Evolutionary conservation across 2,113 vertebrate species (phyloP).

Genomic region (zebrafish (Danio rerio)): GRCz12tu NC_133176.1:56255501-56256000

Average conservation of each 20-base stretch:
- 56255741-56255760: neutral
- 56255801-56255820: neutral
- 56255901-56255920: too few relatives aligned
- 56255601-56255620: conserved; percentile 1
- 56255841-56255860: neutral
- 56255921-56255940: too few relatives aligned
- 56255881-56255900: too few relatives aligned
- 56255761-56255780: neutral
- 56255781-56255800: conserved; percentile 15
- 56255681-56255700: neutral
- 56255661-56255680: neutral
- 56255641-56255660: conserved; percentile 9
- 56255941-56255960: too few relatives aligned
- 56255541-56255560: neutral
- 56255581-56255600: neutral
- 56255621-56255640: conserved; percentile 16
- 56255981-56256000: too few relatives aligned
- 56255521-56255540: conserved; percentile 16
- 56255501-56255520: neutral
- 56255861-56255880: too few relatives aligned
- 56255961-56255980: too few relatives aligned
- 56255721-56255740: conserved; percentile 26
- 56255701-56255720: neutral
- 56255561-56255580: neutral
- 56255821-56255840: neutral